These are phyloP conservation scores for Esox niger DNA, from an alignment of 2,113 vertebrate species.

Conservation along the genomic window DNA sequence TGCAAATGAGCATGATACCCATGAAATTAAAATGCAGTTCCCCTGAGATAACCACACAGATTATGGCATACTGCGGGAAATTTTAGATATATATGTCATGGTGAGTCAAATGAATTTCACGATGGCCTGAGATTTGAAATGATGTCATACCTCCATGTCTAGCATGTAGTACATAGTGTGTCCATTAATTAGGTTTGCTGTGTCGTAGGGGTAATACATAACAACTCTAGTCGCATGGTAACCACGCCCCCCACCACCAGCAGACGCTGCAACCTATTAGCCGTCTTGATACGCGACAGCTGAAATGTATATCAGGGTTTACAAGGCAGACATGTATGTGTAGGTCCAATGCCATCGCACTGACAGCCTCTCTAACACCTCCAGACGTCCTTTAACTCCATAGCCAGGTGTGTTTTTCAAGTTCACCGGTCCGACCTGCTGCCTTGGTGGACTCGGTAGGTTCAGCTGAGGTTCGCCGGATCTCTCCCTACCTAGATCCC, in stretches of 20 bases:
- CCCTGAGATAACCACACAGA: constrained; percentile 39
- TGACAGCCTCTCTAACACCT: too few species aligned
- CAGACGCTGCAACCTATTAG: too few species aligned
- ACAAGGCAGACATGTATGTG: too few species aligned
- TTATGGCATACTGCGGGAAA: constrained; percentile 43
- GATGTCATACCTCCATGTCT: constrained; percentile 35
- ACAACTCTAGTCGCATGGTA: constrained; percentile 21
- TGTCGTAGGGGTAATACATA: constrained; percentile 34
- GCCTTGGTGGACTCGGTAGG: not conserved
- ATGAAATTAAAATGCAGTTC: constrained; percentile 47
- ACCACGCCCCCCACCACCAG: not conserved
- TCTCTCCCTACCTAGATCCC: not conserved
- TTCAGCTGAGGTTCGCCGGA: constrained; percentile 26
- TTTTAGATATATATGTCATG: constrained; percentile 45
- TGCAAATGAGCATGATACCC: constrained; percentile 43
- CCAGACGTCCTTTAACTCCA: too few species aligned
- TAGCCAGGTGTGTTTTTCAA: too few species aligned
- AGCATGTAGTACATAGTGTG: constrained; percentile 31
- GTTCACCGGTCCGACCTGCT: not conserved
- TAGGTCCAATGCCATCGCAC: too few species aligned
- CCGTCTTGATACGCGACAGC: too few species aligned
- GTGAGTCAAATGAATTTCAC: constrained; percentile 43
- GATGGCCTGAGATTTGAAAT: constrained; percentile 32
- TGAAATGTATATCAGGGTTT: too few species aligned
- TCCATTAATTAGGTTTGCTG: constrained; percentile 40